Conservation (phyloP, 2,888 invertebrate species). For the Sphaerophoria taeniata region DNA sequence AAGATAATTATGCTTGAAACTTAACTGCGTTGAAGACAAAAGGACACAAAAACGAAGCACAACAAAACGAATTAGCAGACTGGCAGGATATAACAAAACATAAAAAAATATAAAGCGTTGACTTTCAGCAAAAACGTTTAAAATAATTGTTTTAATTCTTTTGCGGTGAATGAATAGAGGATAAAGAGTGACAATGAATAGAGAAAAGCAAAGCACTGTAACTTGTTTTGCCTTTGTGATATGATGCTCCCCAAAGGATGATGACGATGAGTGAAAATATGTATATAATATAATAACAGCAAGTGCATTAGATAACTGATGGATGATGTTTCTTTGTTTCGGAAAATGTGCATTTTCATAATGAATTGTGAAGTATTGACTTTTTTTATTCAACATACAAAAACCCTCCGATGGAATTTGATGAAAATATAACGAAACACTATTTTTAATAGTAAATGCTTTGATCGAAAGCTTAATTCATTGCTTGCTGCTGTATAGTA, state of each 20-base stretch:
- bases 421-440: no score
- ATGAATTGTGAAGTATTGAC: neutral
- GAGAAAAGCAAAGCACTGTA: neutral
- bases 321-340: conserved; percentile 15
- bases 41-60: conserved; percentile 33
- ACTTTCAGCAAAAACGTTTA: conserved; percentile 43
- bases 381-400: neutral
- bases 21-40: conserved; percentile 35
- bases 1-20: conserved; percentile 59
- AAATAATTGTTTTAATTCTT: conserved; percentile 46
- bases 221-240: neutral
- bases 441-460: no score
- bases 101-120: conserved; percentile 57
- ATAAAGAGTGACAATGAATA: conserved; percentile 57
- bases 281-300: conserved; percentile 21
- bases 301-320: conserved; percentile 38
- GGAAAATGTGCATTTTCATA: conserved; percentile 5
- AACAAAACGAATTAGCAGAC: conserved; percentile 38
- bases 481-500: neutral
- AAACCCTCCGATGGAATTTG: neutral
- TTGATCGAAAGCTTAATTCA: no score
- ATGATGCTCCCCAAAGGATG: conserved; percentile 5
- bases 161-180: conserved; percentile 33
- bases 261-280: conserved; percentile 13
- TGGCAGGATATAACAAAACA: conserved; percentile 54